Conservation (phyloP, 2,113 vertebrate species). For the Brachirus orientalis region DNA sequence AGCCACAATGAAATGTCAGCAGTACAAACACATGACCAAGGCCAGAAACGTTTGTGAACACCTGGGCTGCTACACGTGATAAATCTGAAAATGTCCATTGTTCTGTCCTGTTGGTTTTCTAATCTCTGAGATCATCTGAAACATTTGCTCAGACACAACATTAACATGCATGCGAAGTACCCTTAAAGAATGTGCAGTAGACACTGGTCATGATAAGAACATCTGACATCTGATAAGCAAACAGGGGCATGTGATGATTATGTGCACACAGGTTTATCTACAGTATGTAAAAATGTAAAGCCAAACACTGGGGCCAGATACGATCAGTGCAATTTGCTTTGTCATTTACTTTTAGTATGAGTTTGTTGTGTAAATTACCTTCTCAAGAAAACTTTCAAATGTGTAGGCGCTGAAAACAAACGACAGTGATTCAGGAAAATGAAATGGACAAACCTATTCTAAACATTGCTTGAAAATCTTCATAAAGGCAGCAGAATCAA, state of each 20-base stretch:
- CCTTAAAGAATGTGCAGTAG: constrained; percentile 20
- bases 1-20: background rate
- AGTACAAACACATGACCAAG: constrained; percentile 9
- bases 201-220: constrained; percentile 40
- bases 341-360: constrained; percentile 19
- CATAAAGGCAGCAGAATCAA: too few relatives aligned
- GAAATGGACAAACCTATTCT: constrained; percentile 11
- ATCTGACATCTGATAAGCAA: constrained; percentile 73
- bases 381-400: background rate
- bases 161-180: constrained; percentile 47
- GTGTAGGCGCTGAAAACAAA: constrained; percentile 17
- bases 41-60: constrained; percentile 10
- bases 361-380: background rate
- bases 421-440: constrained; percentile 2
- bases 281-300: constrained; percentile 57
- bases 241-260: constrained; percentile 33
- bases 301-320: constrained; percentile 24
- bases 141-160: constrained; percentile 1
- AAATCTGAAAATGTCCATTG: constrained; percentile 42
- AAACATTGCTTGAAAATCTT: too few relatives aligned
- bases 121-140: constrained; percentile 53
- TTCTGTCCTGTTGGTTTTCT: constrained; percentile 6
- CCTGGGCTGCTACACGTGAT: constrained; percentile 17
- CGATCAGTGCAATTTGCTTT: constrained; percentile 27
- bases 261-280: constrained; percentile 27